Evolutionary conservation across 2,888 invertebrate genomes (phyloP), one percentile per base, ranked within the genome.

Genomic region (Parthenolecanium corni): DNA sequence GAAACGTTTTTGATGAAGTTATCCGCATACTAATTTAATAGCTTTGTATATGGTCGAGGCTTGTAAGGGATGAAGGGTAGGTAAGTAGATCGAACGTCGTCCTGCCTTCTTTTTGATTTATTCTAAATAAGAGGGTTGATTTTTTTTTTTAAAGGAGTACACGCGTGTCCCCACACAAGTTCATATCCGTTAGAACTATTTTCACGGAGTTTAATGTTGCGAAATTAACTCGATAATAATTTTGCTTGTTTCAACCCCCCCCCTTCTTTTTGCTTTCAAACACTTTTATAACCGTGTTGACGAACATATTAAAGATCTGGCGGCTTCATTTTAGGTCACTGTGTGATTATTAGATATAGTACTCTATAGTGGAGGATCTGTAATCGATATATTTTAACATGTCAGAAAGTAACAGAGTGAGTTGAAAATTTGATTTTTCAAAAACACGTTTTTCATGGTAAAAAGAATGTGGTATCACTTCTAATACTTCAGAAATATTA

Each of bases 11-110:
- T 61, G 61, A 61, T 51, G 61, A 61, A 61, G 61, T 61, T 61
- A 61, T 61, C 61, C 61, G 61, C 61, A 61, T 61, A 51, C 61
- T 61, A 61, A 61, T 61, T 61, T 61, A 61, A 61, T 61, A 61
- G 61, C 61, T 51, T 61, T 61, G 51, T 58, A 46, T 61, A 52
- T 18, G 31, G 4, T 31, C 31, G 9, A n/a, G 49, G 21, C 21
- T 14, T 18, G 16, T 20, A 16, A 9, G 46, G 57, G 42, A 54
- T 42, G 24, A 51, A n/a, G 40, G 51, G 61, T 46, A 49, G 61
- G 61, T 61, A 47, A 49, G 49, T 21, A 36, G 18, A 61, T 61
- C 61, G 61, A 51, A 51, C 49, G 51, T 51, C 49, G 61, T 23
- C 12, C 49, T 36, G 51, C 20, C 31, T 31, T 49, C 21, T 49